phyloP scores from a whole-genome alignment of 2,113 vertebrate genomes.

The Muscicapa adusta region DNA sequence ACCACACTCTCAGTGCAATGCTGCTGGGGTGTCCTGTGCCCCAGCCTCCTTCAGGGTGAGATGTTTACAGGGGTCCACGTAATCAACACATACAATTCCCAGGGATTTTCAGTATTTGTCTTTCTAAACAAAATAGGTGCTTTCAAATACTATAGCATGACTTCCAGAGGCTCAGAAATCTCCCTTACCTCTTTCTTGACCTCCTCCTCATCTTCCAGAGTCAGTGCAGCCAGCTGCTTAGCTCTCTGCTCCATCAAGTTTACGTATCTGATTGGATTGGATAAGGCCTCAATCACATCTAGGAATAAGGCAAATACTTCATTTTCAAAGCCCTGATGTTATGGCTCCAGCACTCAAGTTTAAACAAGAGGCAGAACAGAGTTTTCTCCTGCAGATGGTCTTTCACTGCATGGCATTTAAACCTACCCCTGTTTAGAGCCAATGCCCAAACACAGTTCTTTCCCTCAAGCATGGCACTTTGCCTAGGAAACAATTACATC shows the following conservation, averaged over 20 bases:
- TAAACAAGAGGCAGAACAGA: background rate
- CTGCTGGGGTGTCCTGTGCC: background rate
- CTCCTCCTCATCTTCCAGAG: conserved; percentile 93
- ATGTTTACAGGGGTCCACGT: background rate
- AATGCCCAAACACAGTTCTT: background rate
- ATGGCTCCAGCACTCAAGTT: background rate
- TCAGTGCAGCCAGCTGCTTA: conserved; percentile 91
- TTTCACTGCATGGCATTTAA: background rate
- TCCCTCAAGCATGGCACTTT: background rate
- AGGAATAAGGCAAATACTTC: background rate
- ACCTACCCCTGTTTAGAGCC: background rate
- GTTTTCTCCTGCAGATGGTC: background rate
- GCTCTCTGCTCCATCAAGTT: conserved; percentile 98
- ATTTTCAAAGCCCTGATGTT: background rate
- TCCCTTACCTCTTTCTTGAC: conserved; percentile 87
- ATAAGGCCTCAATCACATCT: conserved; percentile 98
- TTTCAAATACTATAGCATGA: background rate
- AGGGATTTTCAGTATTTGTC: background rate
- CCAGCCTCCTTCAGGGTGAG: background rate
- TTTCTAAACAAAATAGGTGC: background rate
- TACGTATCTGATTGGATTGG: conserved; percentile 96
- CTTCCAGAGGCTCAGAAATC: background rate
- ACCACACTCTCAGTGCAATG: background rate
- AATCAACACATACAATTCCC: background rate
- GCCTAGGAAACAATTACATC: background rate